Evolutionary conservation across 2,888 invertebrate genomes (phyloP).

Genomic region (Girardia tigrina): DNA sequence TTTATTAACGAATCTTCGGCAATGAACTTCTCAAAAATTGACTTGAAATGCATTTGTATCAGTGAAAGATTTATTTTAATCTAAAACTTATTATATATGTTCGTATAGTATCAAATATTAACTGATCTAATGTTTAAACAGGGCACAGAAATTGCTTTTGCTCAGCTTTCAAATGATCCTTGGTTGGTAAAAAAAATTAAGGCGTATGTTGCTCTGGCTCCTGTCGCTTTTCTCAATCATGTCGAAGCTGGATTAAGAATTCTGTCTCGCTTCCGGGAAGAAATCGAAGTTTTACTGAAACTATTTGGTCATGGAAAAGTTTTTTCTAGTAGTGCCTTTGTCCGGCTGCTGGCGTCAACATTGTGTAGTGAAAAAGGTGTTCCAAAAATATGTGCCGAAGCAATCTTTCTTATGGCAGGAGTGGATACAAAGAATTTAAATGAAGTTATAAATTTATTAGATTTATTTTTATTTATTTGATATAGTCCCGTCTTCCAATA

Average conservation of each 20-base stretch:
- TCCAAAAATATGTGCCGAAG: neutral
- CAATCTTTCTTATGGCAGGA: neutral
- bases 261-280: neutral
- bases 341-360: neutral
- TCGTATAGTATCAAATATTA: too few species aligned
- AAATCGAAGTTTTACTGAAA: neutral
- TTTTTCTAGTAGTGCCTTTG: neutral
- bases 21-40: too few species aligned
- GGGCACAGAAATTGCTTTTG: neutral
- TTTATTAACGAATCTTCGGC: too few species aligned
- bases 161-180: neutral
- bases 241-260: neutral
- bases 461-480: too few species aligned
- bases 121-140: too few species aligned
- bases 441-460: too few species aligned
- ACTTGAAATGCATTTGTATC: too few species aligned
- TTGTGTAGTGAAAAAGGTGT: neutral
- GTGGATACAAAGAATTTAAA: neutral
- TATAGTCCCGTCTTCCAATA: conserved; percentile 57
- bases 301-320: neutral
- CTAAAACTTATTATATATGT: too few species aligned
- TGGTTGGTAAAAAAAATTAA: neutral
- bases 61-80: too few species aligned
- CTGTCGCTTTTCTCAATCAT: neutral
- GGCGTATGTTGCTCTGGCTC: neutral